phyloP scores from a whole-genome alignment of 2,888 invertebrate species.

The Drosophila robusta region DNA sequence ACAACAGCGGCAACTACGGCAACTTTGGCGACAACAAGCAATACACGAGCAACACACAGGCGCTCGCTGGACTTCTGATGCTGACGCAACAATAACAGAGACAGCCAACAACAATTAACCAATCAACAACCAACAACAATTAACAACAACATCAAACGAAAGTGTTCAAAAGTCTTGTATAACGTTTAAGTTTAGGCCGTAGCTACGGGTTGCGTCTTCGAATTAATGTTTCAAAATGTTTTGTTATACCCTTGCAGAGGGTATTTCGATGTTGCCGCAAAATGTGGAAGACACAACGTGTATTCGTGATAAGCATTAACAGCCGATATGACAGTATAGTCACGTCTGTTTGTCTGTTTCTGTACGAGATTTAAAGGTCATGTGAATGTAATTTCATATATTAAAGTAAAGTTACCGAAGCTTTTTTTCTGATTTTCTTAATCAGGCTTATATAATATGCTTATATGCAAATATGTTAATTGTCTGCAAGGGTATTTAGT shows the following conservation, averaged over 20 bases:
- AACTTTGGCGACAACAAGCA: constrained; percentile 3
- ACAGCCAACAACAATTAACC: constrained; percentile 3
- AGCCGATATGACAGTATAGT: too few relatives aligned
- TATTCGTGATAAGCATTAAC: too few relatives aligned
- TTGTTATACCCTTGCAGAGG: not conserved
- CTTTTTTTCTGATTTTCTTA: too few relatives aligned
- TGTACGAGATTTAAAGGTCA: too few relatives aligned
- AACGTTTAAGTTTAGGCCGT: constrained; percentile 39
- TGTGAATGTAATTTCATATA: too few relatives aligned
- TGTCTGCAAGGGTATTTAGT: too few relatives aligned
- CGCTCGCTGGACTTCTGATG: constrained; percentile 21
- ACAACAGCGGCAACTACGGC: not conserved
- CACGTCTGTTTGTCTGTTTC: too few relatives aligned
- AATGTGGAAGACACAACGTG: too few relatives aligned
- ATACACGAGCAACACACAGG: not conserved
- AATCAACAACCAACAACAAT: constrained; percentile 8
- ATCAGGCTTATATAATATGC: too few relatives aligned
- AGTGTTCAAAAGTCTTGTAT: constrained; percentile 72
- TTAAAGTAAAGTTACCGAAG: too few relatives aligned
- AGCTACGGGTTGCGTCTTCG: constrained; percentile 44
- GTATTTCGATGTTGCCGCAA: not conserved
- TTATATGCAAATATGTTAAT: too few relatives aligned
- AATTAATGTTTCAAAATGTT: constrained; percentile 41
- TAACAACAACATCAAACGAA: constrained; percentile 56
- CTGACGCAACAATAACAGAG: constrained; percentile 10